phyloP scores from a whole-genome alignment of 2,113 vertebrate species.

The Engraulis encrasicolus region DNA sequence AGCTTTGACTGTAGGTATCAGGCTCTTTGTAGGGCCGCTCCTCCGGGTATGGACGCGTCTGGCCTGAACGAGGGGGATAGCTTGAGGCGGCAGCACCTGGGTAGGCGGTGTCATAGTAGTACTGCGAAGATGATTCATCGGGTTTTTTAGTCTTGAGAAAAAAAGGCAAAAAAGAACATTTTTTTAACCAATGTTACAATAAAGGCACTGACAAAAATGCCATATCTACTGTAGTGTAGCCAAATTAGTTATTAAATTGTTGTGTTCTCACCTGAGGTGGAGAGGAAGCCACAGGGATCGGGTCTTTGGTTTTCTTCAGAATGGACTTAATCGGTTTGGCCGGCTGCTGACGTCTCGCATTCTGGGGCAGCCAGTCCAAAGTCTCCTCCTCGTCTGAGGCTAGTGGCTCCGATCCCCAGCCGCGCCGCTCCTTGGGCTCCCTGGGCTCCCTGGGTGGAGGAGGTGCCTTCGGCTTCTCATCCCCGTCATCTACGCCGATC shows the following conservation, averaged over 20 bases:
- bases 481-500: slow-evolving; percentile 64
- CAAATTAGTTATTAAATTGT: background rate
- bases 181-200: too few species aligned
- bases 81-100: background rate
- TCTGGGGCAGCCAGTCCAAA: background rate
- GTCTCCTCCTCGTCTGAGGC: background rate
- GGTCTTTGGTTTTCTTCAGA: slow-evolving; percentile 2
- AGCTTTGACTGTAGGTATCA: background rate
- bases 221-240: background rate
- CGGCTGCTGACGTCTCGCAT: background rate
- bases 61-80: background rate
- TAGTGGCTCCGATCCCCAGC: background rate
- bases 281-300: background rate
- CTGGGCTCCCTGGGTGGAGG: too few species aligned
- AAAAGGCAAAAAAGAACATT: background rate
- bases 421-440: background rate
- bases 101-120: background rate
- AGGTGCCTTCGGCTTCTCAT: slow-evolving; percentile 40
- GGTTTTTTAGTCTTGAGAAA: background rate
- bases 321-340: background rate
- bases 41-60: background rate
- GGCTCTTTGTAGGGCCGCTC: background rate
- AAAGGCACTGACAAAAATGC: background rate
- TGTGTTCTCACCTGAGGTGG: background rate
- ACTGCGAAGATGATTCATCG: background rate